phyloP scores from a whole-genome alignment of 2,113 vertebrate species.

The Irena cyanogastra region DNA sequence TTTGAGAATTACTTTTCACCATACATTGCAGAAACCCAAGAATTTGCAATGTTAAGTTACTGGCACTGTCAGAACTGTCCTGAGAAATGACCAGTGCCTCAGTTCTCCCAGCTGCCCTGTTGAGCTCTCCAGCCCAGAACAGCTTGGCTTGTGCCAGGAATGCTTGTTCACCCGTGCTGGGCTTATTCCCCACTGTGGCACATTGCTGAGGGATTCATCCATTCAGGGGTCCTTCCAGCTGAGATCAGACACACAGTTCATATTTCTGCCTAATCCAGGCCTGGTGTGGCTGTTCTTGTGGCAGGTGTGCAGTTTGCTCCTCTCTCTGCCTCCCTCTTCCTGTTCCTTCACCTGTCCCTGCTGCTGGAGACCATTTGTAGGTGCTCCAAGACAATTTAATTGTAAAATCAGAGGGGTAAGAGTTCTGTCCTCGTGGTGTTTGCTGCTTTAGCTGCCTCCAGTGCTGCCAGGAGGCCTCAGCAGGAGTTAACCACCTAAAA shows the following conservation, averaged over 20 bases:
- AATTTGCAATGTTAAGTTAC: not conserved
- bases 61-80: not conserved
- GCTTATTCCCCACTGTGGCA: not conserved
- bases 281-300: not conserved
- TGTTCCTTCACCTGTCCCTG: not conserved
- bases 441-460: not conserved
- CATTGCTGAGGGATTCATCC: not conserved
- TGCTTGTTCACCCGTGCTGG: not conserved
- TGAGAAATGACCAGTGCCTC: not conserved
- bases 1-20: not conserved
- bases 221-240: not conserved
- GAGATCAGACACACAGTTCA: not conserved
- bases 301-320: not conserved
- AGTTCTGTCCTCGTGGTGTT: fast-evolving
- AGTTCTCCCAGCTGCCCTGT: not conserved
- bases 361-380: not conserved
- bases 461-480: not conserved
- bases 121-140: not conserved
- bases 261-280: not conserved
- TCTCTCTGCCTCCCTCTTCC: not conserved
- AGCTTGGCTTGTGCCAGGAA: not conserved
- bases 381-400: not conserved
- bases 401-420: too few relatives aligned
- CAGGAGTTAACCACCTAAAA: too few relatives aligned
- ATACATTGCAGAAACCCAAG: not conserved